These are phyloP conservation scores for Philopedon plagiatum DNA, from an alignment of 2,888 invertebrate species.

Conservation along the genomic window DNA sequence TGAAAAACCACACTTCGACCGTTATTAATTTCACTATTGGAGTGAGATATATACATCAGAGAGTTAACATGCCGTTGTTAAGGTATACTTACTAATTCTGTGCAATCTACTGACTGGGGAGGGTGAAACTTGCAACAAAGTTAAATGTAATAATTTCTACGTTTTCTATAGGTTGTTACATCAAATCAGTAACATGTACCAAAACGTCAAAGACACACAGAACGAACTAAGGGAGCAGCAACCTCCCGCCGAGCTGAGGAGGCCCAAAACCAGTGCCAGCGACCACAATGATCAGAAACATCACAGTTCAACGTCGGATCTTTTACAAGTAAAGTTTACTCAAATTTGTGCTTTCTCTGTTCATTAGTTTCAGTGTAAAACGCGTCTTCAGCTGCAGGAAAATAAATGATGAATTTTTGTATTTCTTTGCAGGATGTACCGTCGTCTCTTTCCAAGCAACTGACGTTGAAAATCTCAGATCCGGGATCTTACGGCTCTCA, in stretches of 20 bases:
- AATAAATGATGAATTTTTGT: constrained; percentile 30
- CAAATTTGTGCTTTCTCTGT: too few relatives aligned
- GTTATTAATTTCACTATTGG: constrained; percentile 88
- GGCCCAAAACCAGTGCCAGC: constrained; percentile 66
- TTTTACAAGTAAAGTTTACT: constrained; percentile 57
- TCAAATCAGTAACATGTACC: constrained; percentile 98
- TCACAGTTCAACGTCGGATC: constrained; percentile 70
- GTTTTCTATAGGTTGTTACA: constrained; percentile 79
- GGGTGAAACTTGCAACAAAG: too few relatives aligned
- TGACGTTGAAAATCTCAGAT: constrained; percentile 67
- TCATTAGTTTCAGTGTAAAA: too few relatives aligned
- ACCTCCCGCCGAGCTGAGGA: constrained; percentile 67
- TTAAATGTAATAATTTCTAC: background rate
- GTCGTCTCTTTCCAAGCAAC: constrained; percentile 69
- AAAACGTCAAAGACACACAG: constrained; percentile 95
- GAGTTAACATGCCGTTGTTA: constrained; percentile 96
- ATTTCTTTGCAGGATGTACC: constrained; percentile 70
- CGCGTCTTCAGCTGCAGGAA: too few relatives aligned
- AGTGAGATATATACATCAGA: constrained; percentile 92
- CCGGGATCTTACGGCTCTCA: constrained; percentile 65
- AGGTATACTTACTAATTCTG: too few relatives aligned
- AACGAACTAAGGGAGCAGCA: constrained; percentile 89
- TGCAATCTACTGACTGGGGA: too few relatives aligned
- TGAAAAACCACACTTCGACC: constrained; percentile 93
- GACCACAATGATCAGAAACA: constrained; percentile 72